Evolutionary conservation across 2,888 invertebrate species (phyloP), one percentile per base, ranked within the genome.

Genomic region (Galeopsomyia nigrocyanea): DNA sequence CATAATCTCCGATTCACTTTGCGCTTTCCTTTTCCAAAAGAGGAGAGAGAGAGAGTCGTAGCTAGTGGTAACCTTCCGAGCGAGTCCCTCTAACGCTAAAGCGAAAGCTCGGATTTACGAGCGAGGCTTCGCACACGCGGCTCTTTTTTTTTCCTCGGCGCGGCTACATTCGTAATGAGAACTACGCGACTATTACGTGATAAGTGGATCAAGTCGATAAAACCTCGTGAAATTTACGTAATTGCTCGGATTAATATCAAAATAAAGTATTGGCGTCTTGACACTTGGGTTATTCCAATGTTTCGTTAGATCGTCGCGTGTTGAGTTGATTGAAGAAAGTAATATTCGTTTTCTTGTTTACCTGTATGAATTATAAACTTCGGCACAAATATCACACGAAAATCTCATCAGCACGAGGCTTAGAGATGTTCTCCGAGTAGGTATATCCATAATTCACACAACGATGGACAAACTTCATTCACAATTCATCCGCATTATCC

Each of bases 1-100:
- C 68, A 60, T 68, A 63, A 74, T 74, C 62, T 71, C 61, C 46
- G 57, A 67, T 71, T 74, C 70, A 68, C 63, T 74, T 74, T 74
- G 58, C 61, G 16, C 1, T 39, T 39, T 19, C 67, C 39, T 51
- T 67, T 58, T 17, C 26, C 49, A 17, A 31, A 47, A 56, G 47
- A 17, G 21, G 60, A 47, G 55, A 39, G 39, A 21, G 10, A 21
- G 60, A 47, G 55, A 39, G 39, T 47, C 46, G 47, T 47, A 13
- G 57, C n/a, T 1, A 21, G 31, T n/a, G 39, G 49, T 7, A 17
- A 14, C 13, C 19, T 6, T 13, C 26, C 5, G 26, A 26, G 26
- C 39, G 51, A n/a, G n/a, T 39, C 39, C 5, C 26, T 26, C 39
- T 39, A 39, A 39, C 39, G 10, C 10, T 39, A 39, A 5, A 39